Percentiles rank a stretch among this genome's conserved stretches.
phyloP scores from a whole-genome alignment of 1,140 invertebrate species.

The Odontomachus brunneus region DNA sequence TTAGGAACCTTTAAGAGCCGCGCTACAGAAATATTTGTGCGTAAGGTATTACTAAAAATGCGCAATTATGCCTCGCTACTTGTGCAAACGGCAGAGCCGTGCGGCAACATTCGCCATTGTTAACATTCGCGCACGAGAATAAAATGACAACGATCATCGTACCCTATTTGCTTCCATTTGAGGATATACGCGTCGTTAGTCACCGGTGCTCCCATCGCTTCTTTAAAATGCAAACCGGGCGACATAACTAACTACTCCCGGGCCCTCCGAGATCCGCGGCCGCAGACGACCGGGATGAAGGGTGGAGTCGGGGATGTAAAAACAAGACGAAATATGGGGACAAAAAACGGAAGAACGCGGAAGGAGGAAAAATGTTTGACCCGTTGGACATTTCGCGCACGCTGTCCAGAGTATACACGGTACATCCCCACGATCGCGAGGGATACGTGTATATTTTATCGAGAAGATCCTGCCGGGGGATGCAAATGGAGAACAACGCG shows the following conservation, averaged over 20 bases:
- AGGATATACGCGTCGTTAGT: slow-evolving; percentile 74
- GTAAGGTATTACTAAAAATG: no score
- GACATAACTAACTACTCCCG: slow-evolving; percentile 79
- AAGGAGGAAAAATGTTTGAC: slow-evolving; percentile 39
- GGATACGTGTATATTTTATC: slow-evolving; percentile 7
- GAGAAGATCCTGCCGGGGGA: neutral
- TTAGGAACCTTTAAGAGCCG: no score
- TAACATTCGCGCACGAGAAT: neutral
- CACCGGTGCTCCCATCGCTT: slow-evolving; percentile 72
- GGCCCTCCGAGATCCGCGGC: slow-evolving; percentile 23
- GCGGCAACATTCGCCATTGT: neutral
- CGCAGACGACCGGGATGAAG: neutral
- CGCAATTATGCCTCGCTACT: no score
- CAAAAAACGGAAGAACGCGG: slow-evolving; percentile 7
- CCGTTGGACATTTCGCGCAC: slow-evolving; percentile 1
- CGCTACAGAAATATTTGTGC: no score
- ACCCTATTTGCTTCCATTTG: slow-evolving; percentile 62
- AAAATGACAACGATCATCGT: slow-evolving; percentile 7
- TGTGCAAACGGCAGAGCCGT: no score
- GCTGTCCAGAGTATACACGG: no score
- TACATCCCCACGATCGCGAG: no score
- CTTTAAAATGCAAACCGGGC: slow-evolving; percentile 79
- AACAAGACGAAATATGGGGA: slow-evolving; percentile 1
- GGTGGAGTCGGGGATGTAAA: neutral
- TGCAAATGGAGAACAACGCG: neutral